Evolutionary conservation across 2,888 invertebrate species (phyloP).

Genomic region (Sialis lutaria): DNA sequence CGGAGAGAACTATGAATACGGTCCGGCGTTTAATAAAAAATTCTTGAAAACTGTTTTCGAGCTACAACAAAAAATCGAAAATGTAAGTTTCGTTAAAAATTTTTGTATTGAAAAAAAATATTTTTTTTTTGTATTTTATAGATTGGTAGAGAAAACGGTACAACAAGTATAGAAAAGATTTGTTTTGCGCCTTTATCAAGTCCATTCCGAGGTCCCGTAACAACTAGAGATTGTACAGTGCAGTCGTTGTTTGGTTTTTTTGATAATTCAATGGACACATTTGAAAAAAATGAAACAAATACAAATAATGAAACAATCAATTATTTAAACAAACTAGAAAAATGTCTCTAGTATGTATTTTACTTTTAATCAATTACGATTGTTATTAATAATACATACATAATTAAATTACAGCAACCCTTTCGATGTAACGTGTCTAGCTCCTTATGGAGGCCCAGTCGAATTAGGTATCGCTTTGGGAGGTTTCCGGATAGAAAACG

Average conservation of each 20-base stretch:
- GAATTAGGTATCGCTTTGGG: constrained; percentile 73
- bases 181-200: constrained; percentile 72
- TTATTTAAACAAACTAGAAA: constrained; percentile 33
- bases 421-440: constrained; percentile 48
- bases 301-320: constrained; percentile 10
- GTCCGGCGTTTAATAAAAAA: constrained; percentile 61
- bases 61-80: constrained; percentile 47
- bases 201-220: constrained; percentile 36
- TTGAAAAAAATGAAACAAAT: no score
- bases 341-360: constrained; percentile 27
- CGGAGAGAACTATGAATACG: constrained; percentile 34
- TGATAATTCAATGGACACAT: constrained; percentile 31
- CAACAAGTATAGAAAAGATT: constrained; percentile 43
- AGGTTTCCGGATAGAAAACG: constrained; percentile 40
- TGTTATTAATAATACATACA: neutral
- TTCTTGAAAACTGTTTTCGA: constrained; percentile 57
- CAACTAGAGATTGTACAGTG: constrained; percentile 50
- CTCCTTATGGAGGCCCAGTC: constrained; percentile 75
- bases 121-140: neutral
- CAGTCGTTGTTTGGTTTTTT: constrained; percentile 73
- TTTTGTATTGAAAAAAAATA: constrained; percentile 1
- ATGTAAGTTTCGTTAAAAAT: constrained; percentile 22
- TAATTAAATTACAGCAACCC: constrained; percentile 28
- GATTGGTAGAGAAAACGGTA: constrained; percentile 16
- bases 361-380: constrained; percentile 1